Evolutionary conservation across 2,888 invertebrate species (phyloP).

Genomic region (Drosophila lutescens): DNA sequence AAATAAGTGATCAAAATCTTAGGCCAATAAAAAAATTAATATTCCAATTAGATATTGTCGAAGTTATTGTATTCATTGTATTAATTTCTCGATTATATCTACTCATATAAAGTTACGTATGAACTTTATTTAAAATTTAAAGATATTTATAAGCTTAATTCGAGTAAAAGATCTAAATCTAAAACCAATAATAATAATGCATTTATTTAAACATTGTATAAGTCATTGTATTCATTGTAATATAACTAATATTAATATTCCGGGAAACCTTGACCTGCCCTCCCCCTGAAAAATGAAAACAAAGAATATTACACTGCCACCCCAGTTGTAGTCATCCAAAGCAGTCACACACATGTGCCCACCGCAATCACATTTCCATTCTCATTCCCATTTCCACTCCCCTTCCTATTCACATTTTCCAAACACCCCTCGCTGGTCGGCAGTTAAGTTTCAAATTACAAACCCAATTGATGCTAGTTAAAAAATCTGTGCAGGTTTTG

Average conservation of each 20-base stretch:
- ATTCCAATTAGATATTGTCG: no score
- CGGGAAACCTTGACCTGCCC: conserved; percentile 15
- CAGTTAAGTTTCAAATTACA: conserved; percentile 60
- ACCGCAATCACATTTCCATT: conserved; percentile 16
- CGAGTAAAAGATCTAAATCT: no score
- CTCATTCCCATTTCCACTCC: neutral
- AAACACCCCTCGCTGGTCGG: conserved; percentile 13
- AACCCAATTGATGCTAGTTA: conserved; percentile 66
- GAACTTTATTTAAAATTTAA: no score
- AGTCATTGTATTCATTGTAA: neutral
- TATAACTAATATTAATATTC: conserved; percentile 15
- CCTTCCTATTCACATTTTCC: neutral
- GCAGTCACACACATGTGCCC: conserved; percentile 31
- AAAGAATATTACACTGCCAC: neutral
- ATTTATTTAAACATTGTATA: no score
- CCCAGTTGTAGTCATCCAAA: conserved; percentile 10
- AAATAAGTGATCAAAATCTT: no score
- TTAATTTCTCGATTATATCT: no score
- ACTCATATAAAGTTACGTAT: no score
- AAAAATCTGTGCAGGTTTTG: conserved; percentile 44
- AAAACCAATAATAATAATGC: no score
- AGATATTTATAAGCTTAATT: no score
- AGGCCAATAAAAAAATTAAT: no score
- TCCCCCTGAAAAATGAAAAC: conserved; percentile 3
- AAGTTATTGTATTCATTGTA: no score